Evolutionary conservation across 2,113 vertebrate genomes (phyloP).

Genomic region (Cyanoramphus novaezelandiae): DNA sequence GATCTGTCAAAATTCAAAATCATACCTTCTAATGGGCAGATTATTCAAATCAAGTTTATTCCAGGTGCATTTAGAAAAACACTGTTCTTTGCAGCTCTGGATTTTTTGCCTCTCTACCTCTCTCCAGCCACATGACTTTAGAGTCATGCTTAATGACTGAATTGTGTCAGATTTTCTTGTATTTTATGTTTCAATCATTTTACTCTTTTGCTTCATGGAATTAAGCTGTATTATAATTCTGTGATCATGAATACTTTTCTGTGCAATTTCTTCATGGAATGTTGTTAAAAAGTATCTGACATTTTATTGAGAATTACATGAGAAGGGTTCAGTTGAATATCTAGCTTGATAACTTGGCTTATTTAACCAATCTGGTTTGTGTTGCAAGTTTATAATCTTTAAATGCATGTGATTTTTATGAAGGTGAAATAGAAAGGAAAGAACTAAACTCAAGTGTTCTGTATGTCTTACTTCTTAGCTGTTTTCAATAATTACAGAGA

Average conservation of each 20-base stretch:
- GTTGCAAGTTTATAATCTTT: not conserved
- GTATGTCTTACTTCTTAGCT: not conserved
- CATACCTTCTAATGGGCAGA: not conserved
- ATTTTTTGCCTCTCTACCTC: not conserved
- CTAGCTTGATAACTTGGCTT: not conserved
- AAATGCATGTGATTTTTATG: not conserved
- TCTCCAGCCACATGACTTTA: not conserved
- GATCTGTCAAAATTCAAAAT: not conserved
- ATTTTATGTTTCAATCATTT: not conserved
- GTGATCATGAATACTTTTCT: not conserved
- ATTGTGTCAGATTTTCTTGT: not conserved
- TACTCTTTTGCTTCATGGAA: not conserved
- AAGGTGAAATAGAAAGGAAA: not conserved
- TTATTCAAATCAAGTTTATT: not conserved
- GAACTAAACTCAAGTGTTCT: not conserved
- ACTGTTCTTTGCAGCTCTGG: not conserved
- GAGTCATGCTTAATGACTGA: not conserved
- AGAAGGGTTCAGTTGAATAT: not conserved
- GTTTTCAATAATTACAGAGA: not conserved
- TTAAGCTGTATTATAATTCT: not conserved
- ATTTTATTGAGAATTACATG: not conserved
- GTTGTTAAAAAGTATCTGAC: not conserved
- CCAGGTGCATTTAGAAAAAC: not conserved
- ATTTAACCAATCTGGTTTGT: not conserved
- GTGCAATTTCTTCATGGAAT: not conserved